A percentile compares a stretch with the other conserved stretches of the same genome.
These are phyloP conservation scores for Strix uralensis DNA, from an alignment of 2,113 vertebrate species.

Conservation along the genomic window DNA sequence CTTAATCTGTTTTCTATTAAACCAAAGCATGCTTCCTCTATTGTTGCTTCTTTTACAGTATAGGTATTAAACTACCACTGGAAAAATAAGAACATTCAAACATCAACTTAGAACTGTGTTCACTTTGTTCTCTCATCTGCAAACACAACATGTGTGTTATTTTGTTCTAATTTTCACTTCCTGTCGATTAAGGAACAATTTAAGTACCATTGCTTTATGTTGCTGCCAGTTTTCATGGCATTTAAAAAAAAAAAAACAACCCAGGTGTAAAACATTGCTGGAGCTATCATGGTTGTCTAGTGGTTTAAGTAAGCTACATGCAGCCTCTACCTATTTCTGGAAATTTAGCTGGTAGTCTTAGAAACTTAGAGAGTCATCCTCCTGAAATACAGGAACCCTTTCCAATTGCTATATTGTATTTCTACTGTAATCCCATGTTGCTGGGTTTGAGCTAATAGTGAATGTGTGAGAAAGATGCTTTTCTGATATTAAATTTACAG, in stretches of 20 bases:
- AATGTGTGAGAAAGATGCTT: neutral
- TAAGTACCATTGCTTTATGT: neutral
- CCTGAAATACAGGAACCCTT: fast-evolving
- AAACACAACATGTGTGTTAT: neutral
- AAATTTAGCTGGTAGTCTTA: neutral
- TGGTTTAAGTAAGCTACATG: neutral
- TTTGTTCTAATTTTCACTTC: neutral
- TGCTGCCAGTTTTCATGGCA: neutral
- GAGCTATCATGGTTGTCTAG: fast-evolving
- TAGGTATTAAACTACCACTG: neutral
- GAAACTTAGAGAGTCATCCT: neutral
- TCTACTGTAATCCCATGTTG: fast-evolving
- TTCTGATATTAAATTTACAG: fast-evolving
- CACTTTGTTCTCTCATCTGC: neutral
- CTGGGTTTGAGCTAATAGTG: fast-evolving
- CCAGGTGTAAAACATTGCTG: neutral
- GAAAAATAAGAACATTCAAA: neutral
- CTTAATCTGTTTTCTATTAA: neutral
- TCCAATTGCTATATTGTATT: fast-evolving
- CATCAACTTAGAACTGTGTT: neutral
- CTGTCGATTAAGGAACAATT: neutral
- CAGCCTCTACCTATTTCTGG: neutral
- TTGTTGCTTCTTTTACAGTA: neutral
- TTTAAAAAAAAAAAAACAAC: neutral
- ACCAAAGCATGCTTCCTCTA: neutral